Percentiles rank a stretch among this genome's conserved stretches.
phyloP scores from a whole-genome alignment of 37 sponge, comb jelly and placozoan species.

The Chondrilla cf. caribensis region DNA sequence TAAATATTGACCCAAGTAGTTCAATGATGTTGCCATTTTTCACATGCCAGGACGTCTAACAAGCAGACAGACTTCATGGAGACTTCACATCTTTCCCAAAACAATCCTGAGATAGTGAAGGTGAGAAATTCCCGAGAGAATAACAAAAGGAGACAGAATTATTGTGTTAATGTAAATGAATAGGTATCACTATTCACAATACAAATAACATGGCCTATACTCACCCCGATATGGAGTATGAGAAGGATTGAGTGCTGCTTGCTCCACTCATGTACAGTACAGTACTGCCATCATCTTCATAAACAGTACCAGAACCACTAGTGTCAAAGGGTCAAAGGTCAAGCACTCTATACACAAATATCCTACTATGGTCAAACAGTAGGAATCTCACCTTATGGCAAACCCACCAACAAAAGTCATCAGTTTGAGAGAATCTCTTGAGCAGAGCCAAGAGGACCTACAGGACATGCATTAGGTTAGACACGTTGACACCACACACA shows the following conservation, averaged over 20 bases:
- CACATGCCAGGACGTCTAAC: constrained; percentile 49
- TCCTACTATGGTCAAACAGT: constrained; percentile 4
- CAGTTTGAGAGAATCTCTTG: constrained; percentile 42
- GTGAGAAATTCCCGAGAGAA: not conserved
- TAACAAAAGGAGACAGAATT: too few species aligned
- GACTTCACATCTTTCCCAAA: not conserved
- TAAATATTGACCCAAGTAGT: too few species aligned
- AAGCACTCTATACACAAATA: not conserved
- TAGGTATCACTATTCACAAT: too few species aligned
- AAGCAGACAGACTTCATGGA: constrained; percentile 39
- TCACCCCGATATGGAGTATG: not conserved
- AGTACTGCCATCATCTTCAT: constrained; percentile 66
- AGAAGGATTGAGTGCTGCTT: constrained; percentile 2
- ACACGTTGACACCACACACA: too few species aligned
- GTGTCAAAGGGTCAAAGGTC: not conserved
- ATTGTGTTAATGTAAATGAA: too few species aligned
- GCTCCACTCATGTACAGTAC: constrained; percentile 16
- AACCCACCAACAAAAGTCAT: constrained; percentile 45
- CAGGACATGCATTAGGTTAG: too few species aligned
- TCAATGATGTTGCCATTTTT: too few species aligned
- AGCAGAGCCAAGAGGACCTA: constrained; percentile 58
- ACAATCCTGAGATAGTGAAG: not conserved
- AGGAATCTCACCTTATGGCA: not conserved
- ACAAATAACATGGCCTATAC: not conserved
- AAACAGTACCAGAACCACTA: constrained; percentile 32